Base-by-base conservation (phyloP, 2,797 vertebrate species). In the Poeciliopsis presidionis region DNA sequence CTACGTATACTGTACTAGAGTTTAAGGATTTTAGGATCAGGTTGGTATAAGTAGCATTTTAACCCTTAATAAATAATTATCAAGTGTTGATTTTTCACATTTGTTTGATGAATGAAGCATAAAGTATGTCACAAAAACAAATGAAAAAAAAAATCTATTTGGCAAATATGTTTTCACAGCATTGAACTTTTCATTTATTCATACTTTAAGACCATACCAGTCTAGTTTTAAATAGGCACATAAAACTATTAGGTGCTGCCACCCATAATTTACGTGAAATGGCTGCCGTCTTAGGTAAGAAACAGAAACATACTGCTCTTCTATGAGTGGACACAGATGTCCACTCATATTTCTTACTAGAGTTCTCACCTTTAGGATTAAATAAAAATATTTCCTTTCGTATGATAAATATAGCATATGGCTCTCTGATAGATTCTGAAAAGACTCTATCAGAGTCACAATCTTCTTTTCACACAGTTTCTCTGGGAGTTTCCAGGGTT, bases 1-100 rank as follows among this genome's bases (percentile, higher is more conserved):
- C 75, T 80, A 70, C 74, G 81, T 75, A 76, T 71, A 77, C 28
- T 28, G 70, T 76, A 83, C 78, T 74, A 75, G 49, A 20, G 49
- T 2, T 47, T 14, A 47, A 5, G 16, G 30, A 63, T 1, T 7
- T 2, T 9, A 63, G 14, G 14, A 36, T 33, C 36, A 67, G 1
- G 63, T 22, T 22, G 36, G 36, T 9, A 4, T 22, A 65, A 39
- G 9, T 65, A 20, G 3, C 5, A 4, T 65, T 65, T 39, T 65
- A 12, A 39, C 14, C 5, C 16, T 36, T 65, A 22, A 20, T 65
- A 39, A 65, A 65, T 61, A 33, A 63, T 18, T 7, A 33, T 33
- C 12, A 28, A n/a, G 22, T n/a, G 55, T 12, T 61, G n/a, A 57
- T 16, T 61, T 59, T 61, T 33, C 1, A 28, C 7, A 13, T 28